Evolutionary conservation across 2,797 vertebrate genomes (phyloP), one percentile per base, ranked within the genome.

Genomic region (Typhlichthys subterraneus): DNA sequence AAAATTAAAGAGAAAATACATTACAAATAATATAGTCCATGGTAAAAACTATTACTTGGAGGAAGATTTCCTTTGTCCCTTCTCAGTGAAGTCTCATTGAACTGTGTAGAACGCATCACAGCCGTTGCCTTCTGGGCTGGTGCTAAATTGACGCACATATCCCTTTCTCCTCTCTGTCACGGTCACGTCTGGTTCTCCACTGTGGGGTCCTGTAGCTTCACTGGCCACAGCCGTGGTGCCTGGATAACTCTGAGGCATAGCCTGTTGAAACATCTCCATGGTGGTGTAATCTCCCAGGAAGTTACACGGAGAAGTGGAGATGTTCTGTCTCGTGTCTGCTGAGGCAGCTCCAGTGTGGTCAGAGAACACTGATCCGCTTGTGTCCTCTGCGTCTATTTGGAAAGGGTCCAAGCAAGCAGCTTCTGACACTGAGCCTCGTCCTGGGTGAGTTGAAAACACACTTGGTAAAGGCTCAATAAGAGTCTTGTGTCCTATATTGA

Each of bases 261-360:
- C 67, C 80, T 91, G 91, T 59, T 93, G 92, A 59, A 93, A 93
- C 74, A 91, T 70, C 55, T 93, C 93, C 89, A 96, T 83, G 2
- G 93, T 95, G 19, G 93, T 91, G 13, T 96, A 96, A 48, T 90
- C 94, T 2, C 82, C 76, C 3, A 79, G 2, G 42, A 91, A 72
- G 10, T 77, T 66, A 0, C 63, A 15, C 3, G 78, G 29, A 19
- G 66, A 14, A 2, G 31, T 72, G 1, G 42, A 71, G 10, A 19
- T 48, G 0, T 48, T 56, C 42, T 2, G 53, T 1, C 11, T 65
- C 3, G 3, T 5, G 10, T 49, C 52, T 48, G 31, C 59, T 9
- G 10, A 14, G 33, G 50, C 47, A 6, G 11, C 9, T 7, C 14
- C 17, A 8, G 45, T 45, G 48, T 69, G 23, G n/a, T 53, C 59